A percentile compares a stretch with the other conserved stretches of the same genome.
Conservation (phyloP, 2,797 vertebrate genomes). For the Argentina silus region DNA sequence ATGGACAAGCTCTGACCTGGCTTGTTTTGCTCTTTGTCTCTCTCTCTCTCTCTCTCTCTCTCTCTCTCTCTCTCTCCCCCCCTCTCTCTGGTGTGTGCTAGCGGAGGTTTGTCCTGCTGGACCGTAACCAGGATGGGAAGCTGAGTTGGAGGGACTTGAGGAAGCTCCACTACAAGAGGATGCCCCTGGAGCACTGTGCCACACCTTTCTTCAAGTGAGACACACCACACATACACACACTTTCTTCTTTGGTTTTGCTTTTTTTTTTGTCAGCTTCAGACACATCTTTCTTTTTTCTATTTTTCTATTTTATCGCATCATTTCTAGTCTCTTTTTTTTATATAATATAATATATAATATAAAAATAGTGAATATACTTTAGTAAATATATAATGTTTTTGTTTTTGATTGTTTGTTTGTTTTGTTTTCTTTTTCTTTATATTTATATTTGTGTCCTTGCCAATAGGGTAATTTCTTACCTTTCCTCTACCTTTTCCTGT, state of each 20-base stretch:
- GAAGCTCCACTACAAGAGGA: slow-evolving; percentile 71
- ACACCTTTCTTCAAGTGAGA: slow-evolving; percentile 57
- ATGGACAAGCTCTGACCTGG: background rate
- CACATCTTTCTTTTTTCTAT: too few species aligned
- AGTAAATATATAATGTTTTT: too few species aligned
- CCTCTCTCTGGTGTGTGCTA: slow-evolving; percentile 30
- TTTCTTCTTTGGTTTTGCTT: background rate
- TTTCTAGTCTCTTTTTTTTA: too few species aligned
- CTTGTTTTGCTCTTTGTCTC: background rate
- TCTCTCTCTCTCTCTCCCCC: background rate
- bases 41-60: background rate
- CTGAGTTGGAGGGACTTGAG: slow-evolving; percentile 67
- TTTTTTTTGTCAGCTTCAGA: too few species aligned
- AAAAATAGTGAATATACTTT: too few species aligned
- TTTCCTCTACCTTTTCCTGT: too few species aligned
- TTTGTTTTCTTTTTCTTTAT: too few species aligned
- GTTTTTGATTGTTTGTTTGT: too few species aligned
- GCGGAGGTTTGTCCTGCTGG: slow-evolving; percentile 58
- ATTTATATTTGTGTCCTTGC: too few species aligned
- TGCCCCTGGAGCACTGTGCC: slow-evolving; percentile 68
- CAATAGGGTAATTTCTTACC: too few species aligned
- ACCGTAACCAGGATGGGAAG: slow-evolving; percentile 71
- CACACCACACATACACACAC: background rate
- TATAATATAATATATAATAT: too few species aligned
- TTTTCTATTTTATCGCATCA: too few species aligned